Evolutionary conservation across 23 tunicate species (phyloP).

Genomic region (Trididemnum nubilum): DNA sequence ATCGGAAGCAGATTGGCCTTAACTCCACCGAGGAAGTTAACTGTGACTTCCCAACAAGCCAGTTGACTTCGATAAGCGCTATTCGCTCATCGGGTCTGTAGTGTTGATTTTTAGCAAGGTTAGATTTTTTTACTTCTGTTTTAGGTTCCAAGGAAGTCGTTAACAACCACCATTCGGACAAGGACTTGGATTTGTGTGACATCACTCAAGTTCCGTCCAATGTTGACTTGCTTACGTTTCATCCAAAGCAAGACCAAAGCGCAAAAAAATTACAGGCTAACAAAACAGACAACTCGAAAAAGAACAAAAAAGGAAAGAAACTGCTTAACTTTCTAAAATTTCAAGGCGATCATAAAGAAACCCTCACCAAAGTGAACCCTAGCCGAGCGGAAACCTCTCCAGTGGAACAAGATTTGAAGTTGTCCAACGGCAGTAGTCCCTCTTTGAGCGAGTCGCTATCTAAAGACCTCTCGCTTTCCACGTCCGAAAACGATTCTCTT

Average conservation of each 20-base stretch:
- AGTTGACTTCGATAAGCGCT: too few species aligned
- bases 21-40: too few species aligned
- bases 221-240: conserved; percentile 54
- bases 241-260: conserved; percentile 1
- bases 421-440: background rate
- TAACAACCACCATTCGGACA: background rate
- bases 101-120: too few species aligned
- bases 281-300: background rate
- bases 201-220: conserved; percentile 64
- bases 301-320: conserved; percentile 44
- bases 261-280: background rate
- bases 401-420: background rate
- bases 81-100: too few species aligned
- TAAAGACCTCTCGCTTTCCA: background rate
- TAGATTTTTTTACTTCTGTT: too few species aligned
- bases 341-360: conserved; percentile 35
- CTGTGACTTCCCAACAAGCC: too few species aligned
- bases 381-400: background rate
- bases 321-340: conserved; percentile 42
- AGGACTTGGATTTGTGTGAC: conserved; percentile 13
- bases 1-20: too few species aligned
- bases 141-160: background rate
- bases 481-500: background rate
- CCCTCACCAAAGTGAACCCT: background rate
- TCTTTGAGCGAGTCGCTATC: background rate